Base-by-base conservation (phyloP, 1,140 invertebrate genomes). In the Drosophila suzukii region DNA sequence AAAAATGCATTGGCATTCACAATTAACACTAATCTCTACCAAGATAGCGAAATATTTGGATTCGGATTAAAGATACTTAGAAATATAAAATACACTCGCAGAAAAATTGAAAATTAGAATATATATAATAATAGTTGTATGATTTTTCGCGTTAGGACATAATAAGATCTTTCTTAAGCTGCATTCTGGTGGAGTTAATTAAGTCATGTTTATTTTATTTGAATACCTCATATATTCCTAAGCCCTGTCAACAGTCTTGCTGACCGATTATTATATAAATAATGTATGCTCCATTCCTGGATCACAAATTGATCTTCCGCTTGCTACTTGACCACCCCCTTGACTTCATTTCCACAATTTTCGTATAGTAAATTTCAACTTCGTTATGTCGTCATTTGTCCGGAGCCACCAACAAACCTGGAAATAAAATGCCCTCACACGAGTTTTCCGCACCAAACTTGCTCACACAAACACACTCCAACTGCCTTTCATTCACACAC, bases 381-480 rank as follows among this genome's bases (percentile, higher is more conserved):
- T 78, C 75, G 80, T 75, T 78, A 56, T 34, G 41, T 50, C 43
- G 36, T 65, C 55, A 47, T 51, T 51, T 66, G 57, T 54, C 73
- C 43, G 55, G 41, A 57, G 71, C 54, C 61, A 75, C 60, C 71
- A 54, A 56, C 51, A 66, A 61, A 49, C 75, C 57, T 79, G 59
- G 60, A 76, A 70, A 83, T 73, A 89, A 76, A 88, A 83, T 89
- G 80, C 76, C 44, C 56, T 38, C 63, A 61, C 66, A 71, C 59
- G 61, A 53, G 60, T 36, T 44, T 41, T 39, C 39, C 39, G 38
- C 65, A 67, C 49, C 41, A 61, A 85, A 44, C 32, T 34, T 6
- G 36, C 59, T 17, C 43, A 61, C 50, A 65, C 51, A 75, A 41
- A 72, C 58, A 36, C 41, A 55, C 65, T 60, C 24, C 47, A 24